Evolutionary conservation across 1,140 invertebrate species (phyloP).

Genomic region (Plutomurus gul): DNA sequence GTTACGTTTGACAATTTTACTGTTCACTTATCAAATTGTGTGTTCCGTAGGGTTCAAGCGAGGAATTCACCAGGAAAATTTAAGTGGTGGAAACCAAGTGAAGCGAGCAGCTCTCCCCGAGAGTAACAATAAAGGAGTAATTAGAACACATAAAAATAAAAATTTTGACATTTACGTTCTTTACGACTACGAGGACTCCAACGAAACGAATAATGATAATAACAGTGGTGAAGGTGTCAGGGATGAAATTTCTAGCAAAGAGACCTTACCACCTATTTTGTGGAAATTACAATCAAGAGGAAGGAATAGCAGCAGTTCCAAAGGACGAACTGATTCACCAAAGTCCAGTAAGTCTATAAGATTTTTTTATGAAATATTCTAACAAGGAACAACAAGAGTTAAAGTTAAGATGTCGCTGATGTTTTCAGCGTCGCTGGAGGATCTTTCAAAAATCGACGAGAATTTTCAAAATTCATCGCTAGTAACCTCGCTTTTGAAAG

Average conservation of each 20-base stretch:
- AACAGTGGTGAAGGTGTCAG: neutral
- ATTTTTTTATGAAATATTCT: too few relatives aligned
- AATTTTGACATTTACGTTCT: conserved; percentile 1
- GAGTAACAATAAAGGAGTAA: neutral
- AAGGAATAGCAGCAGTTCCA: neutral
- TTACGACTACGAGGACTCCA: neutral
- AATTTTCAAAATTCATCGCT: neutral
- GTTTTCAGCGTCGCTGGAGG: neutral
- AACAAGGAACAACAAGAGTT: too few relatives aligned
- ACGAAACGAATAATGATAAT: neutral
- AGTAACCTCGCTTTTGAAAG: neutral
- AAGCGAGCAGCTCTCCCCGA: neutral
- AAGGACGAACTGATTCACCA: neutral
- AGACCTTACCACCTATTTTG: neutral
- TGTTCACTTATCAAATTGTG: too few relatives aligned
- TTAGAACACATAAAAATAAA: conserved; percentile 1
- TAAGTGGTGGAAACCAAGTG: too few relatives aligned
- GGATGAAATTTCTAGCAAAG: neutral
- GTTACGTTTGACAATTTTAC: too few relatives aligned
- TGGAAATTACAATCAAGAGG: neutral
- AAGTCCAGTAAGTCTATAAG: neutral
- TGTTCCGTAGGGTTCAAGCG: too few relatives aligned
- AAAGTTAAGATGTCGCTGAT: too few relatives aligned
- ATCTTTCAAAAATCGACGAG: neutral
- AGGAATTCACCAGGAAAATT: too few relatives aligned